Evolutionary conservation across 30 jellyfish, hydroid and myxozoan genomes (phyloP).

Genomic region (Nemopilema nomurai): DNA sequence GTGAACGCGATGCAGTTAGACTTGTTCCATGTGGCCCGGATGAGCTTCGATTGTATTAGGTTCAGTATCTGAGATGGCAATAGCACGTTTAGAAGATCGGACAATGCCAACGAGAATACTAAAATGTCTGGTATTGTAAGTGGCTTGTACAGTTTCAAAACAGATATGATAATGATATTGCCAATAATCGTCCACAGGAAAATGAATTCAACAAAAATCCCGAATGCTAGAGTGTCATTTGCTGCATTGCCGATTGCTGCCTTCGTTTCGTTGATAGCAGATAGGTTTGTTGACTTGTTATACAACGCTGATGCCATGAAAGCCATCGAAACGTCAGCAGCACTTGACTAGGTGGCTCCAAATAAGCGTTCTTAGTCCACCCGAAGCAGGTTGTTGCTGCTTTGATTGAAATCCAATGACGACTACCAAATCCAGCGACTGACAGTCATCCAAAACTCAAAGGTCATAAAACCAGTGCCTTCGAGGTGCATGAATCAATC

Average conservation of each 20-base stretch:
- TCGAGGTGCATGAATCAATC: too few relatives aligned
- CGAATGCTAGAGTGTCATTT: conserved; percentile 39
- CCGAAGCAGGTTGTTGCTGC: background rate
- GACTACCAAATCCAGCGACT: too few relatives aligned
- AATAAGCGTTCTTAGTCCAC: too few relatives aligned
- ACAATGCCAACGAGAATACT: conserved; percentile 74
- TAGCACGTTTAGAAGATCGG: conserved; percentile 61
- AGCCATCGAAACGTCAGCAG: background rate
- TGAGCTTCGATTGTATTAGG: conserved; percentile 23
- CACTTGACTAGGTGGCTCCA: background rate
- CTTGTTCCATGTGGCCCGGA: conserved; percentile 43
- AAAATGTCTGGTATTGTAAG: conserved; percentile 75
- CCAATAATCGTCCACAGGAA: conserved; percentile 52
- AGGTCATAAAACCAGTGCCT: too few relatives aligned
- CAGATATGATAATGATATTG: conserved; percentile 52
- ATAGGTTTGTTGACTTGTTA: background rate
- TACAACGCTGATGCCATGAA: background rate
- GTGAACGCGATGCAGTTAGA: conserved; percentile 48
- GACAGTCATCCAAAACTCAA: too few relatives aligned
- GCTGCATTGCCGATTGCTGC: background rate
- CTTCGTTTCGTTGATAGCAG: background rate
- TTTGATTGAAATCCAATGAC: too few relatives aligned
- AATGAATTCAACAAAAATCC: conserved; percentile 45
- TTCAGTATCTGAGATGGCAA: conserved; percentile 66
- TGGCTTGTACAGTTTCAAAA: conserved; percentile 71